A percentile compares a stretch with the other conserved stretches of the same genome.
phyloP scores from a whole-genome alignment of 2,113 vertebrate genomes.

The Laticauda laticaudata region DNA sequence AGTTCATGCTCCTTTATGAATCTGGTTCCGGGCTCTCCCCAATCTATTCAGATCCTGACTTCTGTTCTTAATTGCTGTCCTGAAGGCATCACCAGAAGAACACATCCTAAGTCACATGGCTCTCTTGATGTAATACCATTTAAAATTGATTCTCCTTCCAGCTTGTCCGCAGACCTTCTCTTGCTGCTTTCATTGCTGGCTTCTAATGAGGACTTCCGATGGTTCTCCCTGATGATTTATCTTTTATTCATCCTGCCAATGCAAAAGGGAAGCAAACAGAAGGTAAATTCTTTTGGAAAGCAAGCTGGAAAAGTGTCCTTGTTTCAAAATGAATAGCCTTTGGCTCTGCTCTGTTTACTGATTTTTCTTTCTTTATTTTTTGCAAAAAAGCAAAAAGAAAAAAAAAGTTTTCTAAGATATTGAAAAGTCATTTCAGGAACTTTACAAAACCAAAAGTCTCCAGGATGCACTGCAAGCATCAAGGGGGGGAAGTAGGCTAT shows the following conservation, averaged over 20 bases:
- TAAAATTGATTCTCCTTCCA: not conserved
- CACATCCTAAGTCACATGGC: accelerated
- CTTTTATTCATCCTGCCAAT: slow-evolving; percentile 62
- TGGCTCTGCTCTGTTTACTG: slow-evolving; percentile 2
- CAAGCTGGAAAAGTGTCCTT: slow-evolving; percentile 16
- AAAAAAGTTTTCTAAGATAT: not conserved
- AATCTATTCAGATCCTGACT: too few species aligned
- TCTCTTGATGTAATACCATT: slow-evolving; percentile 32
- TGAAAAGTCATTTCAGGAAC: not conserved
- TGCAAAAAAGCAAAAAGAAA: not conserved
- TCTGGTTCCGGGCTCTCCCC: not conserved
- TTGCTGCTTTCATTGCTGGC: slow-evolving; percentile 37
- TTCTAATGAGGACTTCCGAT: slow-evolving; percentile 56
- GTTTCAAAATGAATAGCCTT: slow-evolving; percentile 1
- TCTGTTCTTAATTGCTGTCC: not conserved
- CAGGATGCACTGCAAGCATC: not conserved
- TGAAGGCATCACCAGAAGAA: not conserved
- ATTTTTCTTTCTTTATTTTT: not conserved
- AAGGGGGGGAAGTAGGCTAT: not conserved
- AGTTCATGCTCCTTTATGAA: not conserved
- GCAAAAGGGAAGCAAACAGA: slow-evolving; percentile 15
- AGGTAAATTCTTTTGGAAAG: slow-evolving; percentile 20
- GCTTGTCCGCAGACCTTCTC: slow-evolving; percentile 35
- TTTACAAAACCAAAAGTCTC: not conserved
- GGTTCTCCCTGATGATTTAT: slow-evolving; percentile 49